Evolutionary conservation across 1,140 invertebrate genomes (phyloP), one percentile per base, ranked within the genome.

Genomic region (Adelges cooleyi): DNA sequence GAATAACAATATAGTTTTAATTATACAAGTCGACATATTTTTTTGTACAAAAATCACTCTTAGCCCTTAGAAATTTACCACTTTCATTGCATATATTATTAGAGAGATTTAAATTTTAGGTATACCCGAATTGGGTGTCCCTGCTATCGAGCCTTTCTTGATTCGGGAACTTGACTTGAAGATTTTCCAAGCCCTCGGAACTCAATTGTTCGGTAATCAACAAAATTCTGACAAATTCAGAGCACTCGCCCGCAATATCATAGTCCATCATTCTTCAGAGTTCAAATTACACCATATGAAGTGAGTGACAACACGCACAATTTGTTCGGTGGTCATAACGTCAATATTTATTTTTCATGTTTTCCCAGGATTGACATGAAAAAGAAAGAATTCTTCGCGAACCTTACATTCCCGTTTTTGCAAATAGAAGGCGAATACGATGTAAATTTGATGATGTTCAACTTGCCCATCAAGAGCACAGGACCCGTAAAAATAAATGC

Each of bases 401-500:
- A 82, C 38, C 68, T 85, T 5, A 72, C 75, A 15, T 68, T 85
- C 4, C 80, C 81, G 1, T 73, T 77, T 68, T 69, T 86, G 8
- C 73, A 72, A 17, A 78, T 85, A 11, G 76, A 81, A n/a, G 80
- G 81, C 0, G 70, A 76, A 8, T 86, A 86, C 68, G 76, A 77
- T 1, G 73, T 85, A 2, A 79, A 83, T 70, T 82, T 83, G 3
- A 78, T 79, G 42, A 71, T 86, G 17, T 69, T 85, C 13, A 70
- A 82, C 3, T 69, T 86, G 25, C 81, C 80, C 4, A 74, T 86
- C n/a, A 75, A 75, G 36, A 83, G 84, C 18, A 78, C 74, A 11
- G 84, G 84, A 0, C 76, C 78, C 0, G 74, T 85, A 67, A 74
- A 72, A n/a, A 81, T 79, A 2, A 84, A 85, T 70, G 79, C 84